Evolutionary conservation across 2,113 vertebrate species (phyloP).

Genomic region (Diadophis punctatus): DNA sequence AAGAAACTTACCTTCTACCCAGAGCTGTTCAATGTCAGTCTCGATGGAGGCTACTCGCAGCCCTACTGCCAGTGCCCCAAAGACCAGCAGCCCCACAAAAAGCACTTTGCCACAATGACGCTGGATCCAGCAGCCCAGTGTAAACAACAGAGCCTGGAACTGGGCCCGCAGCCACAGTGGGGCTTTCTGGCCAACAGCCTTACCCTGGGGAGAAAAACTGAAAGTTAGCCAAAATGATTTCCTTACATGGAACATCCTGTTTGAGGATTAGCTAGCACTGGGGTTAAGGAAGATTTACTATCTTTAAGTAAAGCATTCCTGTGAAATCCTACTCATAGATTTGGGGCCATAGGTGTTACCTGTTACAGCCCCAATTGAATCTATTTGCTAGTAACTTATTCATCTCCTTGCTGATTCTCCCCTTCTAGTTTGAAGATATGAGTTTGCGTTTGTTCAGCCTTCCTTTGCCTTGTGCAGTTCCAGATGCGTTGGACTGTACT

Average conservation of each 20-base stretch:
- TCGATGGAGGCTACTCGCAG: constrained; percentile 91
- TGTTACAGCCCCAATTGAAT: neutral
- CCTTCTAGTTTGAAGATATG: neutral
- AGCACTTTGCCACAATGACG: constrained; percentile 96
- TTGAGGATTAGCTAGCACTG: neutral
- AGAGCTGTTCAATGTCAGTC: constrained; percentile 95
- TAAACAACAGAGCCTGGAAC: constrained; percentile 94
- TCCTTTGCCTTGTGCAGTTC: neutral
- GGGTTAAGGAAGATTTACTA: neutral
- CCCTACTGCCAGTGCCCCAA: constrained; percentile 92
- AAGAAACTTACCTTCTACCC: constrained; percentile 93
- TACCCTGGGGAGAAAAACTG: constrained; percentile 72
- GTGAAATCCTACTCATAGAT: neutral
- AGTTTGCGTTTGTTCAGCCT: neutral
- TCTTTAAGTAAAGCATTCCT: neutral
- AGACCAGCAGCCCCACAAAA: constrained; percentile 92
- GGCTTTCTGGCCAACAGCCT: constrained; percentile 84
- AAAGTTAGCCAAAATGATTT: constrained; percentile 34
- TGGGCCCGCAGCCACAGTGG: constrained; percentile 91
- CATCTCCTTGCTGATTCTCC: neutral
- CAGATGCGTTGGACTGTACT: neutral
- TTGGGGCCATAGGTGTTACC: neutral
- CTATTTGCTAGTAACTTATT: neutral
- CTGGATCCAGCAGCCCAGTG: constrained; percentile 94
- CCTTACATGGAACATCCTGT: neutral